Evolutionary conservation across 2,113 vertebrate genomes (phyloP).

Genomic region (Phrynosoma blainvillii): DNA sequence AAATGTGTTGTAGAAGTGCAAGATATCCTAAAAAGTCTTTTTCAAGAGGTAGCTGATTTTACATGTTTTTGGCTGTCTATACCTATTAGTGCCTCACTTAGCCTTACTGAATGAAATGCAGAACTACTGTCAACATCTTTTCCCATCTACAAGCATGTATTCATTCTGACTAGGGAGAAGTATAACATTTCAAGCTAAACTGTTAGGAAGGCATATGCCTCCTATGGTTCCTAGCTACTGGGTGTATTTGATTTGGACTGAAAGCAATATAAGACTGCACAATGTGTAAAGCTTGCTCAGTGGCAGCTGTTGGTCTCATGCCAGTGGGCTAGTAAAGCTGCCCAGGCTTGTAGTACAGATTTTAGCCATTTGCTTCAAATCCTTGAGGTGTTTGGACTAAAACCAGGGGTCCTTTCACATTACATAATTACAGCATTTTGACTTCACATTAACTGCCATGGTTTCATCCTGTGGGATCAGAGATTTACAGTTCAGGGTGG

Average conservation of each 20-base stretch:
- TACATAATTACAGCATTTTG: too few species aligned
- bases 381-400: too few species aligned
- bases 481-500: too few species aligned
- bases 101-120: background rate
- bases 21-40: background rate
- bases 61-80: background rate
- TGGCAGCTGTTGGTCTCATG: too few species aligned
- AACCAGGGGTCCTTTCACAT: too few species aligned
- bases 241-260: fast-evolving
- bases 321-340: too few species aligned
- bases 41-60: background rate
- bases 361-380: too few species aligned
- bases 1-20: fast-evolving
- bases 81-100: background rate
- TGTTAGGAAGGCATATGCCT: background rate
- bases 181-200: fast-evolving
- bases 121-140: background rate
- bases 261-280: background rate
- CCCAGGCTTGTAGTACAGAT: too few species aligned
- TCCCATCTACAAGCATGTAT: background rate
- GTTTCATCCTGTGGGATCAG: too few species aligned
- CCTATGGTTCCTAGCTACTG: fast-evolving
- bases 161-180: background rate
- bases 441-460: too few species aligned
- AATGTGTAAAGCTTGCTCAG: background rate